Percentiles rank a stretch among this genome's conserved stretches.
Evolutionary conservation across 2,888 invertebrate species (phyloP).

Genomic region (Camptogramma bilineatum): DNA sequence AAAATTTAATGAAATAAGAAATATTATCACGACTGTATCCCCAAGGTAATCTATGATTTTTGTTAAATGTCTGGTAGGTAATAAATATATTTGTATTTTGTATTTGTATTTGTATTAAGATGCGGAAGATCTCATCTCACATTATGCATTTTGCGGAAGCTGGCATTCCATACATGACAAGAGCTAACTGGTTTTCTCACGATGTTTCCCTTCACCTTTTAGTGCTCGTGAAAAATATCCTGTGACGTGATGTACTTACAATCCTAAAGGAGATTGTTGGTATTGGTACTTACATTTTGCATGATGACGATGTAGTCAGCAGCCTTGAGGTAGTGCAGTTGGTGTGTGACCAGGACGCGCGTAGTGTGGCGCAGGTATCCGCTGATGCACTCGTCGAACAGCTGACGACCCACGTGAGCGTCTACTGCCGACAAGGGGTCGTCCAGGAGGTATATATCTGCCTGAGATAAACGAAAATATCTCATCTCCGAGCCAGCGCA

Average conservation of each 20-base stretch:
- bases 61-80: too few relatives aligned
- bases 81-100: too few relatives aligned
- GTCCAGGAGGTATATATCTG: conserved; percentile 92
- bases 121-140: too few relatives aligned
- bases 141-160: too few relatives aligned
- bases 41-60: too few relatives aligned
- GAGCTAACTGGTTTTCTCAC: too few relatives aligned
- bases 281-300: conserved; percentile 67
- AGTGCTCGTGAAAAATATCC: background rate
- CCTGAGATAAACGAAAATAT: conserved; percentile 58
- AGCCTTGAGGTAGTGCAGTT: conserved; percentile 88
- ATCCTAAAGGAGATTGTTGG: background rate
- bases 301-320: conserved; percentile 85
- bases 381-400: conserved; percentile 91
- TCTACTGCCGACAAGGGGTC: conserved; percentile 94
- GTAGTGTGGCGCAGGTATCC: conserved; percentile 89
- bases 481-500: background rate
- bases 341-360: conserved; percentile 93
- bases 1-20: too few relatives aligned
- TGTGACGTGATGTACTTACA: background rate
- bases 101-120: too few relatives aligned
- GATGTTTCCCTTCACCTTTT: too few relatives aligned
- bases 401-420: conserved; percentile 90
- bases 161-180: too few relatives aligned
- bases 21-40: too few relatives aligned